phyloP scores from a whole-genome alignment of 1,140 invertebrate species.

The Archivesica marissinica region DNA sequence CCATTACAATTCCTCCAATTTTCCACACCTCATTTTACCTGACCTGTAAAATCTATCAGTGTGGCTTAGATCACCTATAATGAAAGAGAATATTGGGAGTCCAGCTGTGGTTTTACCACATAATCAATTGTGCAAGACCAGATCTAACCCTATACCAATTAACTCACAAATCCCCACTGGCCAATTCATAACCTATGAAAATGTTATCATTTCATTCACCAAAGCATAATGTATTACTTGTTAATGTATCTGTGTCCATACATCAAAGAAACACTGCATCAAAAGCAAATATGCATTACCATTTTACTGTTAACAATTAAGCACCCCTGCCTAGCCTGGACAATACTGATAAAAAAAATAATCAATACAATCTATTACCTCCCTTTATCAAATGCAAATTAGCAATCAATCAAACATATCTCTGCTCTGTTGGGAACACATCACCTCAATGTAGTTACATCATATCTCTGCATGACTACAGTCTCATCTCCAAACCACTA shows the following conservation, averaged over 20 bases:
- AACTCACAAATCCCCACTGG: neutral
- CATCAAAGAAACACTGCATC: slow-evolving; percentile 4
- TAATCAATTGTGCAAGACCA: neutral
- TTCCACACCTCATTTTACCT: slow-evolving; percentile 36
- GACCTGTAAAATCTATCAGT: slow-evolving; percentile 48
- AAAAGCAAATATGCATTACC: neutral
- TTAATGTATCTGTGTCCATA: neutral
- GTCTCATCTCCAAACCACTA: neutral
- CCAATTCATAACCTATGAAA: neutral
- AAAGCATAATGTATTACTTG: neutral
- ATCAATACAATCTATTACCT: neutral
- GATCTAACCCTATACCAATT: neutral
- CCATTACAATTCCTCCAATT: slow-evolving; percentile 11
- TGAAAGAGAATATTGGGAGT: neutral
- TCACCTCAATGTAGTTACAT: neutral
- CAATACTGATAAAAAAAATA: neutral
- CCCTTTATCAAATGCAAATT: neutral
- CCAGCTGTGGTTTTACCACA: neutral
- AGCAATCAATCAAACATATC: neutral
- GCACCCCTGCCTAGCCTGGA: neutral
- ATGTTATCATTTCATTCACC: neutral
- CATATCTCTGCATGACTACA: neutral
- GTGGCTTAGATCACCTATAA: slow-evolving; percentile 40
- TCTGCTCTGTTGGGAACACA: neutral
- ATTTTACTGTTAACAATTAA: slow-evolving; percentile 23